phyloP scores from a whole-genome alignment of 1,140 invertebrate species.

The Diabrotica undecimpunctata region DNA sequence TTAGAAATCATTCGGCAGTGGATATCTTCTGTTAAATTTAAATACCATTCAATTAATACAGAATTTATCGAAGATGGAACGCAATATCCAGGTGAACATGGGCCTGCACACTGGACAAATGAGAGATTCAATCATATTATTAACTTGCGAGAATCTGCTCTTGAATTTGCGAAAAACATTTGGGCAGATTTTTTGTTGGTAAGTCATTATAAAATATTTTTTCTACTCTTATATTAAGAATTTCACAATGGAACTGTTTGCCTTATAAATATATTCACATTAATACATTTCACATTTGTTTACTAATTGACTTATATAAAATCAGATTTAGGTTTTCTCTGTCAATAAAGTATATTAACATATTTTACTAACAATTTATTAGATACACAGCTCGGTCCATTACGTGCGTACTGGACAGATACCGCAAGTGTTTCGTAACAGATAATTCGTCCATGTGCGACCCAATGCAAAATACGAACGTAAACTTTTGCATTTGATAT shows the following conservation, averaged over 20 bases:
- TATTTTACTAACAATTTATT: too few relatives aligned
- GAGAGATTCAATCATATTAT: slow-evolving; percentile 80
- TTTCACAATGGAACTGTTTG: not conserved
- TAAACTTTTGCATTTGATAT: too few relatives aligned
- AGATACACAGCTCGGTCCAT: too few relatives aligned
- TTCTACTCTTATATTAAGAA: not conserved
- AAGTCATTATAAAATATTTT: slow-evolving; percentile 33
- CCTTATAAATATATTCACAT: not conserved
- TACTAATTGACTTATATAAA: too few relatives aligned
- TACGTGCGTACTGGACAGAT: too few relatives aligned
- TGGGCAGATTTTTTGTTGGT: slow-evolving; percentile 87
- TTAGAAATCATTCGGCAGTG: slow-evolving; percentile 71
- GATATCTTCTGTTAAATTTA: slow-evolving; percentile 56
- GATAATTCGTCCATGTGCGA: too few relatives aligned
- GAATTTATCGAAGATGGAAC: slow-evolving; percentile 55
- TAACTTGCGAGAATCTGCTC: slow-evolving; percentile 71
- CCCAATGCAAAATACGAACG: too few relatives aligned
- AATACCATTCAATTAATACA: slow-evolving; percentile 73
- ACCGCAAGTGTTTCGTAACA: too few relatives aligned
- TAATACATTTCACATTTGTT: too few relatives aligned
- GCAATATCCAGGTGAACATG: slow-evolving; percentile 56
- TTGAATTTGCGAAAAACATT: slow-evolving; percentile 65
- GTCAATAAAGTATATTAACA: too few relatives aligned
- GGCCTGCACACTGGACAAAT: slow-evolving; percentile 70
- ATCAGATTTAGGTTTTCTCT: too few relatives aligned